Percentiles rank a stretch among this genome's conserved stretches.
Evolutionary conservation across 1,140 invertebrate species (phyloP).

Genomic region (Hyles euphorbiae): DNA sequence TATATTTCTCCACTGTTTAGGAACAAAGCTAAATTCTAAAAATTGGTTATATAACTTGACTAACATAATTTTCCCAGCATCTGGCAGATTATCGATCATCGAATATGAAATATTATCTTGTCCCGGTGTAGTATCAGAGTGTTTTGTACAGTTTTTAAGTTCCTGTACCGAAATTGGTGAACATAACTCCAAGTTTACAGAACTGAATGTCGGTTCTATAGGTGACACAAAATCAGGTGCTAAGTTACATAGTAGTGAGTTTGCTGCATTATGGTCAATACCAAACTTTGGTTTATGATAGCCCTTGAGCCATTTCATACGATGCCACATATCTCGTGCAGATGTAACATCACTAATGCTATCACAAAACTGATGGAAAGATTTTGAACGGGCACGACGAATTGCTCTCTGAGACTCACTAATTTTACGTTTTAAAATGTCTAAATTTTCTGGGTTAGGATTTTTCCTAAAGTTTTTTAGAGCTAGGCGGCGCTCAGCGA

Average conservation of each 20-base stretch:
- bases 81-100: constrained; percentile 26
- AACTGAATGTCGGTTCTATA: background rate
- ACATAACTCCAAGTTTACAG: background rate
- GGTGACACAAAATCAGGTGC: constrained; percentile 2
- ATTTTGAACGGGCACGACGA: background rate
- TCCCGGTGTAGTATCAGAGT: constrained; percentile 19
- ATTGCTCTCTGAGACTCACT: background rate
- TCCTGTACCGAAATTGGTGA: background rate
- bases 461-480: constrained; percentile 6
- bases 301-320: constrained; percentile 8
- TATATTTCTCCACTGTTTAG: constrained; percentile 42
- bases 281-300: background rate
- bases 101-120: constrained; percentile 27
- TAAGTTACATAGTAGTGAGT: background rate
- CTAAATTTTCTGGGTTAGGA: background rate
- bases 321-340: constrained; percentile 7
- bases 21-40: constrained; percentile 20
- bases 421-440: background rate
- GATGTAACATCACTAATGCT: background rate
- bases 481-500: constrained; percentile 13
- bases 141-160: constrained; percentile 2
- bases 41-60: constrained; percentile 25
- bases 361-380: background rate
- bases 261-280: background rate
- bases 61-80: constrained; percentile 10